These are phyloP conservation scores for Aythya baeri DNA, from an alignment of 2,113 vertebrate species.

Conservation along the genomic window DNA sequence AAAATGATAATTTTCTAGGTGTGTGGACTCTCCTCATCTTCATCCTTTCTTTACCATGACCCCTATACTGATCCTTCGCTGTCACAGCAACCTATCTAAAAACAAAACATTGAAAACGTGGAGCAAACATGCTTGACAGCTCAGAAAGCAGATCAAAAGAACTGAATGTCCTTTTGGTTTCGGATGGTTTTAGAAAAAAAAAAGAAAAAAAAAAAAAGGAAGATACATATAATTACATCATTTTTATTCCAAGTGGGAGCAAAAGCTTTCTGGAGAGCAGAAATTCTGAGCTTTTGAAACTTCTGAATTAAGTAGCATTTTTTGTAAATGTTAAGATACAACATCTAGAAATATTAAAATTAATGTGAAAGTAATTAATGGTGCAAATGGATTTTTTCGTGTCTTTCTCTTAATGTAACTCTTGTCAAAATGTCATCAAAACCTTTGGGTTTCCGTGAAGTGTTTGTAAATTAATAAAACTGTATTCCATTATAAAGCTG, in stretches of 20 bases:
- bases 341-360: not conserved
- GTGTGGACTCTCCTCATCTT: not conserved
- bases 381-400: not conserved
- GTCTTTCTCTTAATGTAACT: not conserved
- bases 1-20: not conserved
- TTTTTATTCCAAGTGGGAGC: not conserved
- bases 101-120: not conserved
- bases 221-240: not conserved
- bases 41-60: not conserved
- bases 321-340: not conserved
- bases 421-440: not conserved
- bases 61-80: not conserved
- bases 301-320: not conserved
- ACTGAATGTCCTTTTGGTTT: not conserved
- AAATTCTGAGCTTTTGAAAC: not conserved
- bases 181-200: not conserved
- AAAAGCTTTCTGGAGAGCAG: not conserved
- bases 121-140: not conserved
- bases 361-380: not conserved
- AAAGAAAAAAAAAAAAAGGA: not conserved
- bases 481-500: not conserved
- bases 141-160: slow-evolving; percentile 24
- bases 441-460: not conserved
- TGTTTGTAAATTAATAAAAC: not conserved
- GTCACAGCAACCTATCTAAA: not conserved